A percentile compares a stretch with the other conserved stretches of the same genome.
These are phyloP conservation scores for Montipora cactus DNA, from an alignment of 64 coral and sea anemone species.

Conservation along the genomic window DNA sequence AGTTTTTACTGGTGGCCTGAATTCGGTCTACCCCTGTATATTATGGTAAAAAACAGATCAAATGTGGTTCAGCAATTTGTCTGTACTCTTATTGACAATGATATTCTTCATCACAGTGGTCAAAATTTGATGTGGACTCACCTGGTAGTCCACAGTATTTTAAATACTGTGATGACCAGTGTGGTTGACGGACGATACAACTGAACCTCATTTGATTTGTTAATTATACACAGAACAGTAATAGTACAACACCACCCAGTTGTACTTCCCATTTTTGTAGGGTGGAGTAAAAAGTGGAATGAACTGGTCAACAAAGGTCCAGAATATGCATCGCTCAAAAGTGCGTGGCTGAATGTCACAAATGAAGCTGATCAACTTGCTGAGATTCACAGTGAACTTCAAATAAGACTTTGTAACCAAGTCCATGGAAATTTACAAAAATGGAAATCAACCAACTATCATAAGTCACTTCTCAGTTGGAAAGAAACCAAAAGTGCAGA, in stretches of 20 bases:
- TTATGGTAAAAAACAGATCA: no score
- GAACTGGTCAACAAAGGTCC: slow-evolving; percentile 76
- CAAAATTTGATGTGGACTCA: no score
- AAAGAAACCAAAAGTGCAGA: slow-evolving; percentile 95
- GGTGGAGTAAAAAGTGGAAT: slow-evolving; percentile 94
- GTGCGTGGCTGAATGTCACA: slow-evolving; percentile 73
- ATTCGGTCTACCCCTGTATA: no score
- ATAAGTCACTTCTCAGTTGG: slow-evolving; percentile 90
- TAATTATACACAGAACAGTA: not conserved
- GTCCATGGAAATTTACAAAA: slow-evolving; percentile 74
- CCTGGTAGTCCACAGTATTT: no score
- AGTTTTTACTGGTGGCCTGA: no score
- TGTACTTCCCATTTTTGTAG: slow-evolving; percentile 28
- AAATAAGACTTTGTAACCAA: slow-evolving; percentile 51
- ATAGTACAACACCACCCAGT: not conserved
- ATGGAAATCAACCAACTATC: slow-evolving; percentile 93
- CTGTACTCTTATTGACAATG: no score
- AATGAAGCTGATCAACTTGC: slow-evolving; percentile 86
- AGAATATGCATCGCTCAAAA: slow-evolving; percentile 85
- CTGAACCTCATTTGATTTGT: no score
- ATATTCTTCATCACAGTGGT: no score
- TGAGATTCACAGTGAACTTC: slow-evolving; percentile 81
- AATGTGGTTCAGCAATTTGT: no score
- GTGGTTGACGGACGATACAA: no score
- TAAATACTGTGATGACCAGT: no score